phyloP scores from a whole-genome alignment of 2,113 vertebrate genomes.

The Xiphophorus maculatus region DNA sequence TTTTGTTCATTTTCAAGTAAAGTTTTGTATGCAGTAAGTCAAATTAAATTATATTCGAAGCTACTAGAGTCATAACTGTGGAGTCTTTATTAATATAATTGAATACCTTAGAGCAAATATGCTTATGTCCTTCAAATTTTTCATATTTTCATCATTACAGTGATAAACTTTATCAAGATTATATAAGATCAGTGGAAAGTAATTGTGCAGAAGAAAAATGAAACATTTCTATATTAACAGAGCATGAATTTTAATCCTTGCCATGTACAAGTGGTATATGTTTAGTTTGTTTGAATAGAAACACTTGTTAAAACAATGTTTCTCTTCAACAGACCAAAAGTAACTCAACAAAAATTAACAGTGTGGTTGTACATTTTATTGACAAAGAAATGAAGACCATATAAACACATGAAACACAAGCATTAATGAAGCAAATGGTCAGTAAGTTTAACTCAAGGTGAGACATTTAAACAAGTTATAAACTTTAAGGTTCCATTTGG shows the following conservation, averaged over 20 bases:
- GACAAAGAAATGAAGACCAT: constrained; percentile 19
- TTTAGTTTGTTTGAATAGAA: no score
- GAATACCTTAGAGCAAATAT: neutral
- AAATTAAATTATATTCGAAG: constrained; percentile 38
- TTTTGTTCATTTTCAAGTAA: constrained; percentile 30
- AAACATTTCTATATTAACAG: no score
- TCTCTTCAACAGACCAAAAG: no score
- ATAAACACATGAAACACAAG: neutral
- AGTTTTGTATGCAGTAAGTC: constrained; percentile 43
- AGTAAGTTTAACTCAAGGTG: neutral
- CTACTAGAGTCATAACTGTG: constrained; percentile 10
- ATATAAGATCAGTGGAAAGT: no score
- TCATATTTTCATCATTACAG: no score
- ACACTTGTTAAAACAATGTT: no score
- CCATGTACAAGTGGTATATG: no score
- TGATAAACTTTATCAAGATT: no score
- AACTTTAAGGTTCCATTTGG: neutral
- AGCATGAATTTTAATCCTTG: no score
- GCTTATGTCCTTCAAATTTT: no score
- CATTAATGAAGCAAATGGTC: neutral
- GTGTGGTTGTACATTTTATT: neutral
- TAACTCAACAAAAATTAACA: neutral
- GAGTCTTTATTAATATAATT: constrained; percentile 3
- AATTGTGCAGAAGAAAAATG: no score
- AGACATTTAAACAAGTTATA: neutral